Conservation (phyloP, 2,888 invertebrate genomes). For the Machimus atricapillus region DNA sequence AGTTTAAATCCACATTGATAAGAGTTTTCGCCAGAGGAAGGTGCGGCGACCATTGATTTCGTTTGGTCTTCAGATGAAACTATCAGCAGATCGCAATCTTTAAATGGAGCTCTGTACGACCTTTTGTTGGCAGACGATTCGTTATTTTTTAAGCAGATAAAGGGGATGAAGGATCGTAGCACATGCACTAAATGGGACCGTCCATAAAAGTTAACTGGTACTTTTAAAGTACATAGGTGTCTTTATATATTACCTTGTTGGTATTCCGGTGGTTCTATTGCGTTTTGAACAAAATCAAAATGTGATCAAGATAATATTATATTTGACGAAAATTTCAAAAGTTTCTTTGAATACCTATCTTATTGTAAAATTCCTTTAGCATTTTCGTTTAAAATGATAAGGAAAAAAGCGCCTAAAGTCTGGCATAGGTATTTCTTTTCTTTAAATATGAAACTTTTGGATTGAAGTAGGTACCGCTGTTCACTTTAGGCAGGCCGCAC, state of each 20-base stretch:
- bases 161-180: background rate
- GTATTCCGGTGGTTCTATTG: background rate
- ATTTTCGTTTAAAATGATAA: too few species aligned
- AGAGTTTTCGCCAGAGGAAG: background rate
- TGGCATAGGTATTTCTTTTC: too few species aligned
- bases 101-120: constrained; percentile 1
- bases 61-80: constrained; percentile 34
- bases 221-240: background rate
- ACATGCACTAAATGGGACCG: background rate
- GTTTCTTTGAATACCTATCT: background rate
- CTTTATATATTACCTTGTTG: background rate
- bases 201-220: background rate
- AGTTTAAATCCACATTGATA: constrained; percentile 38
- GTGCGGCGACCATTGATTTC: background rate
- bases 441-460: too few species aligned
- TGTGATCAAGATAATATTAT: background rate
- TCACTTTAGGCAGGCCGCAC: too few species aligned
- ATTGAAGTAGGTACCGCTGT: too few species aligned
- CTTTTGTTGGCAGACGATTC: constrained; percentile 36
- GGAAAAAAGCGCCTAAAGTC: too few species aligned
- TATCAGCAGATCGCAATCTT: constrained; percentile 29
- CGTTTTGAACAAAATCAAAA: background rate
- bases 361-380: background rate
- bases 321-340: background rate
- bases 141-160: background rate